phyloP scores from a whole-genome alignment of 2,797 vertebrate species.

The Falco novaeseelandiae region DNA sequence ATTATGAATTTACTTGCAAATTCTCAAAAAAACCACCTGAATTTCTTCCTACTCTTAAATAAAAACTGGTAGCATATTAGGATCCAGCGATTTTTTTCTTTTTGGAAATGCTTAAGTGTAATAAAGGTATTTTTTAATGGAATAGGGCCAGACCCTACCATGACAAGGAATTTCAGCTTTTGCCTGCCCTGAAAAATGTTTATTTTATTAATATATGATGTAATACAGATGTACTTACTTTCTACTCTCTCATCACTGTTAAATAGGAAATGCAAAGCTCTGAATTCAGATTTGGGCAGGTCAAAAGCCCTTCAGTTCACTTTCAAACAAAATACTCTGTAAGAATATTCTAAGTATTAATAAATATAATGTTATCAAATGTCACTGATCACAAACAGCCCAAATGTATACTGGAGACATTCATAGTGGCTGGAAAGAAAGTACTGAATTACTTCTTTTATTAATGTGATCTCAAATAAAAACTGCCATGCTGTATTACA shows the following conservation, averaged over 20 bases:
- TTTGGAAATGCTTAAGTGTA: background rate
- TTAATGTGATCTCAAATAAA: background rate
- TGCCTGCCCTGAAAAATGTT: background rate
- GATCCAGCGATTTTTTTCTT: background rate
- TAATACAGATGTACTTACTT: background rate
- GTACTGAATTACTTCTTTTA: background rate
- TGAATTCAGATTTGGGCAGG: background rate
- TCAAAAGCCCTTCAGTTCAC: background rate
- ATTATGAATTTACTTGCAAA: background rate
- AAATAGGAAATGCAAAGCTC: background rate
- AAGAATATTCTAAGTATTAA: background rate
- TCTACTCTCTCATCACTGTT: background rate
- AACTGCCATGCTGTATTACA: background rate
- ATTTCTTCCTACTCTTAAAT: background rate
- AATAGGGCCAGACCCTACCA: background rate
- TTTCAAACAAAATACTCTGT: background rate
- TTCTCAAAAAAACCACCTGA: background rate
- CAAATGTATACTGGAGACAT: background rate
- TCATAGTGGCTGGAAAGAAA: background rate
- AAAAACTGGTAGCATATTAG: background rate
- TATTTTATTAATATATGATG: background rate
- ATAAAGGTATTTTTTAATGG: background rate
- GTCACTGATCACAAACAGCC: background rate
- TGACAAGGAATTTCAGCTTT: background rate
- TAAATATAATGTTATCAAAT: background rate